Conservation (phyloP, 2,113 vertebrate genomes). For the Zootoca vivipara region DNA sequence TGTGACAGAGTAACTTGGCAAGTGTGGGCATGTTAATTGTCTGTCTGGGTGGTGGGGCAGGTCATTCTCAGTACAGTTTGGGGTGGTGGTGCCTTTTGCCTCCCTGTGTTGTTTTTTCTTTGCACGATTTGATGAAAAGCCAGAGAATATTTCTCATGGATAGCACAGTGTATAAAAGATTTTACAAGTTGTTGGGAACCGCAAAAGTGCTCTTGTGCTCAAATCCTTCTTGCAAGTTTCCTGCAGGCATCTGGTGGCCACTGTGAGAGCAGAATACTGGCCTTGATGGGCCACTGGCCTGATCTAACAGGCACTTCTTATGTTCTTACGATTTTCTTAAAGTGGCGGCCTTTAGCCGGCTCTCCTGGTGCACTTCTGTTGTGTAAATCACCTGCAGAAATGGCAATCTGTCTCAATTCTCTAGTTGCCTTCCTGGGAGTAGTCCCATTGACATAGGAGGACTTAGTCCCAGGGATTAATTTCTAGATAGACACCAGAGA, state of each 20-base stretch:
- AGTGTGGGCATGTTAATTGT: conserved; percentile 53
- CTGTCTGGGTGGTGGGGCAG: neutral
- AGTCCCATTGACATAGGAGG: neutral
- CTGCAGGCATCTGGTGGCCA: too few relatives aligned
- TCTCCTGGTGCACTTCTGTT: neutral
- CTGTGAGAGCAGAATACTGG: too few relatives aligned
- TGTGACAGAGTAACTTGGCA: neutral
- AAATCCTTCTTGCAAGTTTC: too few relatives aligned
- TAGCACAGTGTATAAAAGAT: neutral
- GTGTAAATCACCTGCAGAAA: neutral
- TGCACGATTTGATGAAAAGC: neutral
- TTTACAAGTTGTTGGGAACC: too few relatives aligned
- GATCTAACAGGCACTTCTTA: too few relatives aligned
- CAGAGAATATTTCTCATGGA: neutral
- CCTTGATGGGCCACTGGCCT: too few relatives aligned
- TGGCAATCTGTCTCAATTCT: neutral
- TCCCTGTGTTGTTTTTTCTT: neutral
- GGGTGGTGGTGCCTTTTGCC: conserved; percentile 11
- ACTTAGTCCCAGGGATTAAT: neutral
- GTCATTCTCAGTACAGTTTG: neutral
- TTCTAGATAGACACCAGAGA: neutral
- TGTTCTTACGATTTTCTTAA: too few relatives aligned
- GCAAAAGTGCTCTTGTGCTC: too few relatives aligned
- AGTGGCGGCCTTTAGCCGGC: accelerated
- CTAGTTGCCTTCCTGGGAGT: neutral